These are phyloP conservation scores for Athrips mouffetella DNA, from an alignment of 2,888 invertebrate species.

Conservation along the genomic window DNA sequence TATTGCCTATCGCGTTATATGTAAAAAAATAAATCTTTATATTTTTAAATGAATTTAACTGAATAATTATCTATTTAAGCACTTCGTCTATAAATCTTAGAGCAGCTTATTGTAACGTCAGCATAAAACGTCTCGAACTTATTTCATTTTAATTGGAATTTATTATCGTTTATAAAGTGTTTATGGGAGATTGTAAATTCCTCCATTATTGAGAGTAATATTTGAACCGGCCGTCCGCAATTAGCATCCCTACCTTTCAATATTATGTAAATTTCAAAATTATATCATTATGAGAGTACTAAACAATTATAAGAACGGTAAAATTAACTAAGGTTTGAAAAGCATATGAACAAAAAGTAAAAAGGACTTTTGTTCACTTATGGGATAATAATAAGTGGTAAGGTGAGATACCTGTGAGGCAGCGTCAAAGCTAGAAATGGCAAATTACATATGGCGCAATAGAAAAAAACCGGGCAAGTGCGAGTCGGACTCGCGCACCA, in stretches of 20 bases:
- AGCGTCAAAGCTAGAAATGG: no score
- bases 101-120: slow-evolving; percentile 32
- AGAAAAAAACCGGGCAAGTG: no score
- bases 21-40: no score
- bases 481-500: no score
- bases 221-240: slow-evolving; percentile 9
- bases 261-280: background rate
- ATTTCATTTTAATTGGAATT: background rate
- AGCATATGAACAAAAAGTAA: background rate
- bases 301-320: background rate
- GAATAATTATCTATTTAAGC: slow-evolving; percentile 33
- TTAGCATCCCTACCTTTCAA: background rate
- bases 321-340: background rate
- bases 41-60: slow-evolving; percentile 31
- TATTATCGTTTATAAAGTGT: background rate
- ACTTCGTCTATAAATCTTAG: slow-evolving; percentile 37
- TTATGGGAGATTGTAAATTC: background rate
- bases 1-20: no score
- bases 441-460: no score
- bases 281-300: background rate
- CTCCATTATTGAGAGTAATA: background rate
- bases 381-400: no score
- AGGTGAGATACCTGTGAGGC: no score
- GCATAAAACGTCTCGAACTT: slow-evolving; percentile 20
- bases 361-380: no score